A percentile compares a stretch with the other conserved stretches of the same genome.
phyloP scores from a whole-genome alignment of 2,113 vertebrate genomes.

The Otus sunia region DNA sequence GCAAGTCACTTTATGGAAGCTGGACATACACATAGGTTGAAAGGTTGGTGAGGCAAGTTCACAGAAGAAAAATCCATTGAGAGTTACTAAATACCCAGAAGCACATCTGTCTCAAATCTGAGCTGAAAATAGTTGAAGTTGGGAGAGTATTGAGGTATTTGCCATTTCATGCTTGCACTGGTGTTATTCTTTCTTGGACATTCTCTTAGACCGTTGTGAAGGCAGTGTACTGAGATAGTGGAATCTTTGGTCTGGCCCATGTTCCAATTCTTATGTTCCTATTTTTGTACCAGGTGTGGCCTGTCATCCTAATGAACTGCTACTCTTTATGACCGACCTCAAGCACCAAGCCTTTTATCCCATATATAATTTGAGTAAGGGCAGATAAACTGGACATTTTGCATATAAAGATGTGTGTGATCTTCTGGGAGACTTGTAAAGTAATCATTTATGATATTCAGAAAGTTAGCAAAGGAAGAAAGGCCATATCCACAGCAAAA shows the following conservation, averaged over 20 bases:
- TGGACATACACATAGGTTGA: background rate
- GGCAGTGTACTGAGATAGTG: background rate
- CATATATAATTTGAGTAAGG: background rate
- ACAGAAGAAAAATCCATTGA: background rate
- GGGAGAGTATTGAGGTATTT: background rate
- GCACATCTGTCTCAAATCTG: background rate
- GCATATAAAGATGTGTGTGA: background rate
- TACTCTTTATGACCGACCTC: background rate
- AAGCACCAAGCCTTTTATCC: background rate
- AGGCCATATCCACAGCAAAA: background rate
- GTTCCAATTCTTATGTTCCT: background rate
- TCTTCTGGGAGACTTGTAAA: background rate
- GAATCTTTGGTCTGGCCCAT: background rate
- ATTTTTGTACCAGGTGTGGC: background rate
- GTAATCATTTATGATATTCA: background rate
- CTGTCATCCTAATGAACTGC: background rate
- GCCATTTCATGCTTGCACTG: background rate
- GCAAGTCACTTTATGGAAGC: background rate
- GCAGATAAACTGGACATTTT: background rate
- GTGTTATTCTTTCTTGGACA: background rate
- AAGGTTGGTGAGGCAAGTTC: background rate
- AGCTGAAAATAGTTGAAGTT: background rate
- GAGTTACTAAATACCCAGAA: background rate
- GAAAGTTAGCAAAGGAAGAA: background rate
- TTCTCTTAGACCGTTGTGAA: background rate